Base-by-base conservation (phyloP, 1,140 invertebrate species). In the Atta cephalotes region DNA sequence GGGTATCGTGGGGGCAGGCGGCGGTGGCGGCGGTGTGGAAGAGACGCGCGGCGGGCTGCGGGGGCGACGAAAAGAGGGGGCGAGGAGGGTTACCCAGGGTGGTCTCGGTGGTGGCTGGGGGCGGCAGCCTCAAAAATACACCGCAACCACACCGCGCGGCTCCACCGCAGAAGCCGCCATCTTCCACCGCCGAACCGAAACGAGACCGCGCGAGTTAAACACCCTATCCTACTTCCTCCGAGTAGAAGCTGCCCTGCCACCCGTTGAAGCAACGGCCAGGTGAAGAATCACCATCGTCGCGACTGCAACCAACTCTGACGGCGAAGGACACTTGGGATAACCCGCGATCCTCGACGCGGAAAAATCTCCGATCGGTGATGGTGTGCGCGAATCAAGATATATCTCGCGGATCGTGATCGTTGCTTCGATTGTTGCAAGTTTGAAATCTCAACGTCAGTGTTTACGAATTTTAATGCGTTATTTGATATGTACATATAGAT, bases 81-180 rank as follows among this genome's bases (percentile, higher is more conserved):
- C 90, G 89, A 85, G 77, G 90, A 86, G 91, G 91, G 88, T 87
- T 89, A 91, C 85, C 89, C 89, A 89, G 90, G 90, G 91, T 91
- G 92, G 92, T 90, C 87, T 91, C 86, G 89, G 89, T 88, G 93
- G 92, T 92, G 92, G 90, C 88, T 91, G 94, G 94, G 94, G 94
- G 95, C 94, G 94, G 95, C 93, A 94, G 94, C 94, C 94, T 95
- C 94, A 95, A 95, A 95, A 95, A 95, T 95, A 95, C 94, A 95
- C 95, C 95, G 95, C 94, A 95, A 95, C 95, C 94, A 95, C 94
- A 95, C 94, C 94, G 94, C 94, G 94, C 94, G 94, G 94, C 92
- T 95, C 94, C 92, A 95, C 95, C 95, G 94, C 94, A 95, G 94
- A 94, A 95, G 95, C 95, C 95, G 93, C 94, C 94, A 94, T 94